A percentile compares a stretch with the other conserved stretches of the same genome.
Evolutionary conservation across 2,113 vertebrate species (phyloP).

Genomic region (Oreotragus oreotragus): DNA sequence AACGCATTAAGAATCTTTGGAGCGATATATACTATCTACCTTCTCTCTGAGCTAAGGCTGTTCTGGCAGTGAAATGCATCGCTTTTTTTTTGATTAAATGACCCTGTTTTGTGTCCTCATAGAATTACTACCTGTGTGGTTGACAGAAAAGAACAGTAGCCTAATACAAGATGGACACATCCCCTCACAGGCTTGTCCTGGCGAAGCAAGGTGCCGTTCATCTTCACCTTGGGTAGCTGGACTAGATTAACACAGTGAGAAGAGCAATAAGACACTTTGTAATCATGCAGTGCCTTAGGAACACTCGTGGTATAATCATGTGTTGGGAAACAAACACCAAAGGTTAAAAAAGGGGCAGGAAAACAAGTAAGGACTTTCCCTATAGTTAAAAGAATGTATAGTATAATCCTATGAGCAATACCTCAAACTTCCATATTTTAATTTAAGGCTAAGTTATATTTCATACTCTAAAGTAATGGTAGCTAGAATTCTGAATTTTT

Average conservation of each 20-base stretch:
- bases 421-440: not conserved
- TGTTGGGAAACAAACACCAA: not conserved
- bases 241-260: constrained; percentile 58
- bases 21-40: not conserved
- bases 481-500: not conserved
- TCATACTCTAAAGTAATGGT: not conserved
- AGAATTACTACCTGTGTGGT: constrained; percentile 53
- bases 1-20: not conserved
- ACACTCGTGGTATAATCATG: not conserved
- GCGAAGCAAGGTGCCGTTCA: constrained; percentile 54
- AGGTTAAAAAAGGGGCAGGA: not conserved
- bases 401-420: not conserved
- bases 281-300: constrained; percentile 8
- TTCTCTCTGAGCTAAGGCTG: not conserved
- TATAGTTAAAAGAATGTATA: not conserved
- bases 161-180: constrained; percentile 23
- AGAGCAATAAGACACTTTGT: not conserved
- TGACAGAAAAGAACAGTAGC: constrained; percentile 40
- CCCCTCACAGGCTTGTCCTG: constrained; percentile 43
- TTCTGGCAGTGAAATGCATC: not conserved
- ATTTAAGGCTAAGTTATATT: not conserved
- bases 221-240: constrained; percentile 64
- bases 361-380: constrained; percentile 15
- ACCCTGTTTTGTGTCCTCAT: constrained; percentile 36
- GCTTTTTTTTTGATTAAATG: constrained; percentile 46